A percentile compares a stretch with the other conserved stretches of the same genome.
phyloP scores from a whole-genome alignment of 2,797 vertebrate genomes.

The Gallinago stenura region DNA sequence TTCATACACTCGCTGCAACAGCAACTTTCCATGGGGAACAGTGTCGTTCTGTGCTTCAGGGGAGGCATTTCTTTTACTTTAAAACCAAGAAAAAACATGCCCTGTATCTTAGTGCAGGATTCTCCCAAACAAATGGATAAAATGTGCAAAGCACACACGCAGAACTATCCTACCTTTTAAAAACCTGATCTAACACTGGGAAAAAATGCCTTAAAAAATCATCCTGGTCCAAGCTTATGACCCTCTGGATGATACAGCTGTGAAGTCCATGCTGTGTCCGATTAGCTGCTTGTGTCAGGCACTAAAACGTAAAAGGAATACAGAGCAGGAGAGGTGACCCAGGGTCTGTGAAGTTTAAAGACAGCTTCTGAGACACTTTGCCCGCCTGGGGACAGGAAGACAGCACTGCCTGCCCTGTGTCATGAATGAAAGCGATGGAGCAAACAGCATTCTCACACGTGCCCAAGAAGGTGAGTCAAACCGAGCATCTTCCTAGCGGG shows the following conservation, averaged over 20 bases:
- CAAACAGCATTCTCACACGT: background rate
- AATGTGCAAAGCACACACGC: background rate
- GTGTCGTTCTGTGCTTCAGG: background rate
- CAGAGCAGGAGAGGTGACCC: background rate
- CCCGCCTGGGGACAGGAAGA: background rate
- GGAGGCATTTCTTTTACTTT: background rate
- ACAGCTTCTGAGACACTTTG: background rate
- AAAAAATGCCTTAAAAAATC: background rate
- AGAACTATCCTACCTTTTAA: background rate
- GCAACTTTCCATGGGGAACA: background rate
- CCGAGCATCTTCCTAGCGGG: background rate
- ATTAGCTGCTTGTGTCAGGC: background rate
- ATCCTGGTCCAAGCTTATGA: background rate
- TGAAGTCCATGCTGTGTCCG: background rate
- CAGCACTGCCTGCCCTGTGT: background rate
- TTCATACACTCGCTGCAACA: rapidly evolving
- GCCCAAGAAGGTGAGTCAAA: background rate
- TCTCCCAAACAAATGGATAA: background rate
- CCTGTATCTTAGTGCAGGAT: background rate
- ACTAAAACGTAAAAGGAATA: background rate
- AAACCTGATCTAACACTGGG: background rate
- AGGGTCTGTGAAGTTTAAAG: background rate
- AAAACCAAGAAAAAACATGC: background rate
- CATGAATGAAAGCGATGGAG: background rate
- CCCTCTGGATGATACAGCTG: background rate